Base-by-base conservation (phyloP, 2,797 vertebrate species). In the Acrossocheilus fasciatus region DNA sequence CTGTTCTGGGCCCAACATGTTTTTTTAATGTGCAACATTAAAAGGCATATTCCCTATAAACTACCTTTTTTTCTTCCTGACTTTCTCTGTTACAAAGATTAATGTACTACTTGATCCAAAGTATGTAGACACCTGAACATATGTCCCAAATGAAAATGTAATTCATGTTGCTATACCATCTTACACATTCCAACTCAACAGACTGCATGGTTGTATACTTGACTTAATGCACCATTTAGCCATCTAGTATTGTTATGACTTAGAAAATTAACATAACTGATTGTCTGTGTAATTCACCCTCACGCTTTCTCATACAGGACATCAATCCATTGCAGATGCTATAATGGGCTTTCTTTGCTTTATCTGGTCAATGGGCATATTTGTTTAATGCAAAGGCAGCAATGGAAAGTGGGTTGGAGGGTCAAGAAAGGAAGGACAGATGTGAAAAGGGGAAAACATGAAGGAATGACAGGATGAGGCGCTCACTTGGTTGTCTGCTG, bases 401-500 rank as follows among this genome's bases (percentile, higher is more conserved):
- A 80, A 81, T 85, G 75, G 57, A 82, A 83, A 89, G 74, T 69
- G 68, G 54, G 18, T 23, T 47, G 77, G 41, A 57, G 57, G 41
- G 52, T 41, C 68, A 41, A 81, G 78, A 86, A 59, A 75, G 36
- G 64, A 75, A 85, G 84, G 75, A 88, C 47, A 88, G 64, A 92
- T 87, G 91, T 81, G 88, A 41, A 75, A 81, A 88, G 12, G 82
- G 59, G 74, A 26, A 87, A 80, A 88, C 85, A 87, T 34, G 68
- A 72, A 87, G 83, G 89, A 88, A 92, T 92, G 93, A 94, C 92
- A 94, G 92, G 93, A 93, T 93, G 95, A 95, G 95, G 95, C 94
- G 94, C 97, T 98, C 96, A 99, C 98, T 98, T 99, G 98, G 96
- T 98, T 97, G 93, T 98, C 97, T 66, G 97, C 97, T n/a, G 98